Conservation (phyloP, 2,797 vertebrate genomes). For the Helarctos malayanus region DNA sequence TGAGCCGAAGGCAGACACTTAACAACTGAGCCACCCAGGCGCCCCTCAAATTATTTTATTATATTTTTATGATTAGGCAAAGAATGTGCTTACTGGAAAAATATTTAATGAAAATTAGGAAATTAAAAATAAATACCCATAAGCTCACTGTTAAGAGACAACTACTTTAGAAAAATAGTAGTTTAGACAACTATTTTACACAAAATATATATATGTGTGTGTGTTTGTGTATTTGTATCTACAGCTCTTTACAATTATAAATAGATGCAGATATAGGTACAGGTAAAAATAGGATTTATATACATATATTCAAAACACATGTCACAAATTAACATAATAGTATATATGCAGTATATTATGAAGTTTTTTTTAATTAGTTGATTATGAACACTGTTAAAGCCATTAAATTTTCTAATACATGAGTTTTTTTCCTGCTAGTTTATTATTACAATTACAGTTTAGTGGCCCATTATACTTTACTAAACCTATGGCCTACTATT, state of each 20-base stretch:
- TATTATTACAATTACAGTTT: not conserved
- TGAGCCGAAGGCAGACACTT: too few species aligned
- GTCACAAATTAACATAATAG: not conserved
- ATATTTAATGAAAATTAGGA: not conserved
- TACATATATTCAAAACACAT: not conserved
- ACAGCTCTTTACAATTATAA: not conserved
- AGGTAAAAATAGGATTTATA: not conserved
- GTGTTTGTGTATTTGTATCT: not conserved
- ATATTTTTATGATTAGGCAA: not conserved
- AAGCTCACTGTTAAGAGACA: not conserved
- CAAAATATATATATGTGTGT: not conserved
- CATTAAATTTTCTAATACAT: not conserved
- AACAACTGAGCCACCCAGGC: too few species aligned
- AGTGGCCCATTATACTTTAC: not conserved
- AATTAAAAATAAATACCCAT: not conserved
- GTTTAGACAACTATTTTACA: not conserved
- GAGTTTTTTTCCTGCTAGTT: not conserved
- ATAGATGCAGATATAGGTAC: not conserved
- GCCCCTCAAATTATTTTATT: not conserved
- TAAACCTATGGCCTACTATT: not conserved
- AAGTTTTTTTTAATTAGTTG: not conserved
- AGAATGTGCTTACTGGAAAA: not conserved
- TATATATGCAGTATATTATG: not conserved
- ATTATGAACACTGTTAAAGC: not conserved
- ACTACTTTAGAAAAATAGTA: not conserved